These are phyloP conservation scores for Coluber constrictor DNA, from an alignment of 2,797 vertebrate genomes.

Conservation along the genomic window DNA sequence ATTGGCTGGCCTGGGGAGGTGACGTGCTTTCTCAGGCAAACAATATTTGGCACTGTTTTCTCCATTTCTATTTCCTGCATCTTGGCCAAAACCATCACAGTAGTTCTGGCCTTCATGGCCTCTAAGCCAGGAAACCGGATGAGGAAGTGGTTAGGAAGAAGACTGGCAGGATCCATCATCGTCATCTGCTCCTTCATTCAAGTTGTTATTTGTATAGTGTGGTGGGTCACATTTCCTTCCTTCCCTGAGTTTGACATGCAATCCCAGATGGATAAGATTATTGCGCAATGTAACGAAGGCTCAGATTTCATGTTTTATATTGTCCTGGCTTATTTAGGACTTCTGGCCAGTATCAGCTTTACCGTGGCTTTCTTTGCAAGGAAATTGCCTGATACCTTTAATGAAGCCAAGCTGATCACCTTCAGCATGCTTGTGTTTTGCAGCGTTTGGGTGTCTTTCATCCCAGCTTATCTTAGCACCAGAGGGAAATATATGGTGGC, in stretches of 20 bases:
- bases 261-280: not conserved
- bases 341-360: not conserved
- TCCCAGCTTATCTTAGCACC: not conserved
- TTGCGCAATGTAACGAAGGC: not conserved
- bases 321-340: not conserved
- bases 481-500: not conserved
- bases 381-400: not conserved
- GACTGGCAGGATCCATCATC: not conserved
- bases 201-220: not conserved
- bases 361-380: not conserved
- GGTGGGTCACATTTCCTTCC: not conserved
- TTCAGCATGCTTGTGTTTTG: not conserved
- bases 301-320: not conserved
- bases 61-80: not conserved
- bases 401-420: not conserved
- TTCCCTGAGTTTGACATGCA: not conserved
- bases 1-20: not conserved
- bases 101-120: not conserved
- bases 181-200: not conserved
- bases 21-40: not conserved
- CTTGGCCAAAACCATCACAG: not conserved
- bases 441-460: not conserved
- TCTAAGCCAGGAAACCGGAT: not conserved
- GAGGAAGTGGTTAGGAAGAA: not conserved
- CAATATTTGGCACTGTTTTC: not conserved